Percentiles rank a stretch among this genome's conserved stretches.
These are phyloP conservation scores for Octomys mimax DNA, from an alignment of 2,797 vertebrate species.

Conservation along the genomic window DNA sequence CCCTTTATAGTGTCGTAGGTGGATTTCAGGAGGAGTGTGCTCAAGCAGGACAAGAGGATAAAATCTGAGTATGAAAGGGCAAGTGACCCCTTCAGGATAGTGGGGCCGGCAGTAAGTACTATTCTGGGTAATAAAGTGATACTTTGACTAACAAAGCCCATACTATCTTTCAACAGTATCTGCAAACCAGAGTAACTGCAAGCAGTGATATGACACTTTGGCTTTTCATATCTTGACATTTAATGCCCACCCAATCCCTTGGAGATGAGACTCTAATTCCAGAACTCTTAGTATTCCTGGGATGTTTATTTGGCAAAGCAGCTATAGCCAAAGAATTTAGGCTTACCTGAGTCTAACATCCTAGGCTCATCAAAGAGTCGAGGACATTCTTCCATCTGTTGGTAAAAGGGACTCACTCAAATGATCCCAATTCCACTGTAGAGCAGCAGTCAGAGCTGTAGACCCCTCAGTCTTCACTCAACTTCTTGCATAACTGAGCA, in stretches of 20 bases:
- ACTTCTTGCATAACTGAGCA: rapidly evolving
- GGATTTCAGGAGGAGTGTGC: background rate
- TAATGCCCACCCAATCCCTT: background rate
- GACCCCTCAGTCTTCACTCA: background rate
- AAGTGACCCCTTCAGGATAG: background rate
- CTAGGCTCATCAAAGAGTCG: background rate
- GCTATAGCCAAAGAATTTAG: background rate
- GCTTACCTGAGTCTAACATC: background rate
- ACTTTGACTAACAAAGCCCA: background rate
- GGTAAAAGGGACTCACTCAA: rapidly evolving
- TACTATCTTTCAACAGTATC: rapidly evolving
- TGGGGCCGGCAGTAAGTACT: rapidly evolving
- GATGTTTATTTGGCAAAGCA: background rate
- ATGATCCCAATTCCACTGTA: rapidly evolving
- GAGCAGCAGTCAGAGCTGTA: background rate
- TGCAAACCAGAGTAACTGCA: background rate
- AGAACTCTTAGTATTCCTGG: background rate
- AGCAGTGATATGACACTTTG: rapidly evolving
- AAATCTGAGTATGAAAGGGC: rapidly evolving
- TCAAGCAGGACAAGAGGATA: background rate
- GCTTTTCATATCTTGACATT: background rate
- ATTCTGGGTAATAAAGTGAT: rapidly evolving
- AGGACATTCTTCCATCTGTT: background rate
- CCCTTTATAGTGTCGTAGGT: background rate
- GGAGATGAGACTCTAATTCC: background rate